Conservation (phyloP, 1,140 invertebrate genomes). For the Caligus rogercresseyi region DNA sequence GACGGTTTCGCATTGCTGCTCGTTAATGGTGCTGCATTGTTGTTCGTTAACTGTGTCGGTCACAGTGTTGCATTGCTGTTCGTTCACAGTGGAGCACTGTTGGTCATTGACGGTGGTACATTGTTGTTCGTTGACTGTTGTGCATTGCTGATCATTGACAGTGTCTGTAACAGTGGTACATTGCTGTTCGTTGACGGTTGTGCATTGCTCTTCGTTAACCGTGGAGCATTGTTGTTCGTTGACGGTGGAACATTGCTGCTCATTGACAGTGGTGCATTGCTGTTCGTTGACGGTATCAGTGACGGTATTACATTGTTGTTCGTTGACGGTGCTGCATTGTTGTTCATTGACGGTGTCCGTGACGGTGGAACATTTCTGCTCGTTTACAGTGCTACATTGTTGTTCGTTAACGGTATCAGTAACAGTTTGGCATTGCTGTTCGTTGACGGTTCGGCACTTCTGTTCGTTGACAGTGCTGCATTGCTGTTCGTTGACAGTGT, state of each 20-base stretch:
- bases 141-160: conserved; percentile 17
- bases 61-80: conserved; percentile 5
- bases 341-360: conserved; percentile 11
- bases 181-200: conserved; percentile 5
- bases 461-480: conserved; percentile 16
- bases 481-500: conserved; percentile 16
- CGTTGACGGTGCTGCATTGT: conserved; percentile 17
- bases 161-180: conserved; percentile 12
- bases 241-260: no score
- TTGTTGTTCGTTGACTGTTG: conserved; percentile 14
- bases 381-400: conserved; percentile 8
- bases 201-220: conserved; percentile 2
- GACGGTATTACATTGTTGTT: conserved; percentile 9
- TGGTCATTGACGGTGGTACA: conserved; percentile 11
- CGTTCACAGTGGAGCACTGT: conserved; percentile 13
- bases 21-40: no score
- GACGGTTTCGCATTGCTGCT: conserved; percentile 13
- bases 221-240: no score
- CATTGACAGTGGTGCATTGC: no score
- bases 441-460: conserved; percentile 6
- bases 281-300: conserved; percentile 17
- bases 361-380: conserved; percentile 14
- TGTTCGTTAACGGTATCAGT: conserved; percentile 17
- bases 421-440: conserved; percentile 3
- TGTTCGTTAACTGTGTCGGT: not conserved